phyloP scores from a whole-genome alignment of 2,888 invertebrate species.

The Brachyptera risi region DNA sequence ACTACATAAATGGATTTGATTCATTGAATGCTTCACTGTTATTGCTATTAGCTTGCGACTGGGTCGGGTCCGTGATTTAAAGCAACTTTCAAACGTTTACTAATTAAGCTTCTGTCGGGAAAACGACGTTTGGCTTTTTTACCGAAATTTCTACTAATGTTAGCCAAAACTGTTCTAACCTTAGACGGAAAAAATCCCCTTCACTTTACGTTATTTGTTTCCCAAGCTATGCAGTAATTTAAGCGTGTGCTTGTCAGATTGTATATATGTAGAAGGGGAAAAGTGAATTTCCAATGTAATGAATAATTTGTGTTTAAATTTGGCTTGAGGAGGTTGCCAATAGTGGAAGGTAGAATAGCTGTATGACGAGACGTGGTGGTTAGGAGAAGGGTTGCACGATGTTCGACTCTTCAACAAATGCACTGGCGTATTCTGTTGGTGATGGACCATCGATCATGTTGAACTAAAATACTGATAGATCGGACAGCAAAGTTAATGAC shows the following conservation, averaged over 20 bases:
- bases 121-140: slow-evolving; percentile 48
- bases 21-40: slow-evolving; percentile 27
- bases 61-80: slow-evolving; percentile 43
- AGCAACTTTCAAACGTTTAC: slow-evolving; percentile 47
- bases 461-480: background rate
- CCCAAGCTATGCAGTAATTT: slow-evolving; percentile 38
- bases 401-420: background rate
- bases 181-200: slow-evolving; percentile 25
- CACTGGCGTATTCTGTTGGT: too few relatives aligned
- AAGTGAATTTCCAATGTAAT: slow-evolving; percentile 45
- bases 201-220: slow-evolving; percentile 29
- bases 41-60: slow-evolving; percentile 22
- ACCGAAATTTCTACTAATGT: slow-evolving; percentile 34
- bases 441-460: slow-evolving; percentile 14
- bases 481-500: too few relatives aligned
- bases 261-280: slow-evolving; percentile 32
- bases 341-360: too few relatives aligned
- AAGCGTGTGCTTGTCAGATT: slow-evolving; percentile 45
- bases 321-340: slow-evolving; percentile 35
- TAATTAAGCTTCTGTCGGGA: slow-evolving; percentile 50
- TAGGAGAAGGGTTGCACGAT: background rate
- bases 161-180: slow-evolving; percentile 26
- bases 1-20: slow-evolving; percentile 29
- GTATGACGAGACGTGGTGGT: too few relatives aligned
- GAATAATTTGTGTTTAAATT: slow-evolving; percentile 43